Conservation (phyloP, 2,888 invertebrate genomes). For the Protodeltote pygarga region DNA sequence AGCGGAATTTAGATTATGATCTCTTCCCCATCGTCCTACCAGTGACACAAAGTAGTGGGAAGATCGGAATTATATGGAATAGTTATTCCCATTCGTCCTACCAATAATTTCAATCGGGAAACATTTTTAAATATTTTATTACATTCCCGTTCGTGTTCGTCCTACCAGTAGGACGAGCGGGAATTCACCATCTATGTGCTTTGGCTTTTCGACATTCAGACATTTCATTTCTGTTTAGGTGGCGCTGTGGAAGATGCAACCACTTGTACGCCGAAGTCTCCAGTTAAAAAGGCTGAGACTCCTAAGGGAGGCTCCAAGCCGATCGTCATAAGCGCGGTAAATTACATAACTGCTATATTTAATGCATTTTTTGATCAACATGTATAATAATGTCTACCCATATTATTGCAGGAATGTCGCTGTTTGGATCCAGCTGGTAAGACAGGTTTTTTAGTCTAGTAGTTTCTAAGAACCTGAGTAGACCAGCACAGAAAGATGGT, state of each 20-base stretch:
- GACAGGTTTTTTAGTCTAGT: neutral
- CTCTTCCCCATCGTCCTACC: too few species aligned
- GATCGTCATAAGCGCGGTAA: conserved; percentile 18
- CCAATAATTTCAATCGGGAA: too few species aligned
- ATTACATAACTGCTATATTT: neutral
- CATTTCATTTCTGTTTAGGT: conserved; percentile 43
- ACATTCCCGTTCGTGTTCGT: too few species aligned
- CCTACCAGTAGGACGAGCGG: too few species aligned
- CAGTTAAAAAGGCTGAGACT: conserved; percentile 26
- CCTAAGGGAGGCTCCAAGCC: conserved; percentile 4
- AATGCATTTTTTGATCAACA: neutral
- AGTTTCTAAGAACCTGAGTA: neutral
- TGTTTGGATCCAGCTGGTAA: conserved; percentile 44
- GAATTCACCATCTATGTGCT: too few species aligned
- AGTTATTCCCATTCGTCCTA: too few species aligned
- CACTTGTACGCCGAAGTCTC: conserved; percentile 15
- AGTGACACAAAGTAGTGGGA: too few species aligned
- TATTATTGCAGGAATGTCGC: conserved; percentile 43
- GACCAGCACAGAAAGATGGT: too few species aligned
- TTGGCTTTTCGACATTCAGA: too few species aligned
- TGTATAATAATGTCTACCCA: neutral
- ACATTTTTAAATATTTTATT: too few species aligned
- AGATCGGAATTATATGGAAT: too few species aligned
- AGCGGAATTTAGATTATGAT: too few species aligned
- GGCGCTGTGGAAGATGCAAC: conserved; percentile 55